Evolutionary conservation across 2,113 vertebrate species (phyloP), one percentile per base, ranked within the genome.

Genomic region (Heterotis niloticus): DNA sequence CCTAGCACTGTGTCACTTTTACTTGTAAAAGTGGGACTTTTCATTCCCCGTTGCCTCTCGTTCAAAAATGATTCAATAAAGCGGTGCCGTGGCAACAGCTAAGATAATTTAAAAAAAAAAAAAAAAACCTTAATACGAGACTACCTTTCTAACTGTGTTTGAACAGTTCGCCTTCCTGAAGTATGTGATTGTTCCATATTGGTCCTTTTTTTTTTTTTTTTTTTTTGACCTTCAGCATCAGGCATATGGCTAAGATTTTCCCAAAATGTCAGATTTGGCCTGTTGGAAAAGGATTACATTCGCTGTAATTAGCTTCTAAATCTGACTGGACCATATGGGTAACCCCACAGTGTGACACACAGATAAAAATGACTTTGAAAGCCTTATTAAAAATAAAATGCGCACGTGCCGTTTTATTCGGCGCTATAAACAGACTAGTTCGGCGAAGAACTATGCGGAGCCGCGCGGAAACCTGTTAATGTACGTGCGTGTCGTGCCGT

Each of bases 401-500:
- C 34, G 7, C 34, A 44, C 34, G 34, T 44, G 34, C 34, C 34
- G 2, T 44, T 44, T 44, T 44, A 44, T 24, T 66, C 23, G 23
- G 18, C 23, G 3, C 10, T 23, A 66, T 44, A 34, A 20, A 24
- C 44, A 10, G 67, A 16, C 20, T 70, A 28, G 34, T 67, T 57
- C 59, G 12, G 18, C 59, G 54, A 34, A 59, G 16, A 65, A 78
- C 26, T 69, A 69, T 70, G 65, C 29, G 20, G 13, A 78, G 23
- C 28, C 70, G 26, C 57, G 20, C 28, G 34, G 26, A 60, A 57
- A 78, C 29, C 77, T 71, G 59, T 78, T 78, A 23, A 78, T 78
- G 69, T 78, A 57, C 54, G 62, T 71, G 56, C 60, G 54, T 44
- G 54, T 78, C 86, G 92, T 91, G 92, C 93, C 88, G 89, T 93